phyloP scores from a whole-genome alignment of 2,797 vertebrate genomes.

The Valencia hispanica region DNA sequence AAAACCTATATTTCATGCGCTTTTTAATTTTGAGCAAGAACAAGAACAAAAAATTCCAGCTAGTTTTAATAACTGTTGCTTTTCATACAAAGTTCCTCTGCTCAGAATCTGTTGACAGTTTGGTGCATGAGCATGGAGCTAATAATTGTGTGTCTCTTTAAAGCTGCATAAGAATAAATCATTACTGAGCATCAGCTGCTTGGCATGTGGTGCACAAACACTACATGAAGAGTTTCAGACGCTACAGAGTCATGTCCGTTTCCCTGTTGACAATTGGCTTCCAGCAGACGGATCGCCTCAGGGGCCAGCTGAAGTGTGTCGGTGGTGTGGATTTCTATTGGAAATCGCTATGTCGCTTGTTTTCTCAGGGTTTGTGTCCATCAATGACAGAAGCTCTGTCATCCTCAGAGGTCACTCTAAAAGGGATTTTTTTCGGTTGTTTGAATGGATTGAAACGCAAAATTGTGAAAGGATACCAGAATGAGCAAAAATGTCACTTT shows the following conservation, averaged over 20 bases:
- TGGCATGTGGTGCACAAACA: conserved; percentile 22
- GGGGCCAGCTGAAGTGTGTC: conserved; percentile 63
- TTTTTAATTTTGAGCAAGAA: conserved; percentile 14
- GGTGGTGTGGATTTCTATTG: conserved; percentile 68
- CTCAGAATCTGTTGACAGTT: conserved; percentile 24
- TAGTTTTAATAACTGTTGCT: conserved; percentile 28
- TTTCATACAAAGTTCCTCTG: conserved; percentile 17
- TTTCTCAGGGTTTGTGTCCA: conserved; percentile 67
- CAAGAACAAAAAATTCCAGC: conserved; percentile 17
- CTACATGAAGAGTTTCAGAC: conserved; percentile 28
- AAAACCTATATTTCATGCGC: not conserved
- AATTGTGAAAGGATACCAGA: conserved; percentile 23
- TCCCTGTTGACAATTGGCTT: conserved; percentile 59
- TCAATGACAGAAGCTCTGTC: conserved; percentile 59
- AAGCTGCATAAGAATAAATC: conserved; percentile 18
- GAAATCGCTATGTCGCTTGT: conserved; percentile 75
- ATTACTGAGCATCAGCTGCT: conserved; percentile 34
- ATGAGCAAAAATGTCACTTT: conserved; percentile 16
- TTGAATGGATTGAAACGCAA: conserved; percentile 32
- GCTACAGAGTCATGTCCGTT: conserved; percentile 38
- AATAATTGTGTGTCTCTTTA: conserved; percentile 32
- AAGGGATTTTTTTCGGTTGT: conserved; percentile 22
- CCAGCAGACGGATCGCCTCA: conserved; percentile 58
- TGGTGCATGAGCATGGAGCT: not conserved
- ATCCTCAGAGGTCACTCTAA: conserved; percentile 38